These are phyloP conservation scores for Erithacus rubecula DNA, from an alignment of 2,797 vertebrate species.

Conservation along the genomic window DNA sequence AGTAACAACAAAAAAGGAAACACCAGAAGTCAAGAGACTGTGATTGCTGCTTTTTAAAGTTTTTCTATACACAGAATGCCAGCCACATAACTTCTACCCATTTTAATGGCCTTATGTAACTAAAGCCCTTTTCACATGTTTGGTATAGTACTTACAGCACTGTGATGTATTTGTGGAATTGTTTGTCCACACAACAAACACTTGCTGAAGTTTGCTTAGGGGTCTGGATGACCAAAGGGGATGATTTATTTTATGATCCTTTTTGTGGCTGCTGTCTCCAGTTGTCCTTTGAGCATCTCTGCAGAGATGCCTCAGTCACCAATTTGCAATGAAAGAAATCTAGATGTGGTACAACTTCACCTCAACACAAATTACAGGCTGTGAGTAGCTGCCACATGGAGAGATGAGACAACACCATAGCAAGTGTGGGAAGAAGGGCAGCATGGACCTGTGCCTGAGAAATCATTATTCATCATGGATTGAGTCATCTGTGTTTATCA, in stretches of 20 bases:
- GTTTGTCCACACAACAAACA: neutral
- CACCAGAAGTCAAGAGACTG: neutral
- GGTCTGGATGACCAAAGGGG: neutral
- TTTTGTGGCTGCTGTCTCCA: neutral
- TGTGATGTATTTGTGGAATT: neutral
- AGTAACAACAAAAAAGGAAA: neutral
- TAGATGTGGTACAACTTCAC: neutral
- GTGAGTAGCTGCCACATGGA: neutral
- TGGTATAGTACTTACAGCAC: neutral
- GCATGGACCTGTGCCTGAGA: neutral
- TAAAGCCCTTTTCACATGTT: neutral
- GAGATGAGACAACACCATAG: neutral
- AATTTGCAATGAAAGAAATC: neutral
- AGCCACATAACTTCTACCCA: neutral
- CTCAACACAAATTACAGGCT: neutral
- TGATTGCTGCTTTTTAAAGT: neutral
- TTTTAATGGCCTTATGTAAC: slow-evolving; percentile 14
- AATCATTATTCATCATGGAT: neutral
- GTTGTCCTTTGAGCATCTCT: neutral
- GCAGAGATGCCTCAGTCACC: neutral
- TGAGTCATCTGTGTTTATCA: neutral
- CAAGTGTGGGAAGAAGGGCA: neutral
- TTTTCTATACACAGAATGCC: neutral
- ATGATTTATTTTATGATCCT: neutral
- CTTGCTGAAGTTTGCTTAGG: neutral